These are phyloP conservation scores for Agapornis canus DNA, from an alignment of 2,797 vertebrate genomes.

Conservation along the genomic window DNA sequence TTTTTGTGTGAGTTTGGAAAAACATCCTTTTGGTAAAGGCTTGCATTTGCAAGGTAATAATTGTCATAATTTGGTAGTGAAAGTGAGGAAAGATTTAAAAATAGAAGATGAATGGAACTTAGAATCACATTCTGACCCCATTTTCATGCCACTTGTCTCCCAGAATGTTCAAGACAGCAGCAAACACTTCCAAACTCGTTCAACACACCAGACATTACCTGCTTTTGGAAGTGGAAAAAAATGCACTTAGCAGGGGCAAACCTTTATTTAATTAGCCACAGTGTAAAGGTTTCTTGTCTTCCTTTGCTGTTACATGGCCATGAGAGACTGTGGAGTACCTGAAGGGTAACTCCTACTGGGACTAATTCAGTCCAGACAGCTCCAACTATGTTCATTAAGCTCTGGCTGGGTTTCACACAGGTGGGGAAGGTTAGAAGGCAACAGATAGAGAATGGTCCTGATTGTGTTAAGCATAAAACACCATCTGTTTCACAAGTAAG, in stretches of 20 bases:
- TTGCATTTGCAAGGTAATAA: not conserved
- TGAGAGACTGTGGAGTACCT: constrained; percentile 82
- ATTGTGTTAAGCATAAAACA: constrained; percentile 92
- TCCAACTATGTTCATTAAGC: constrained; percentile 95
- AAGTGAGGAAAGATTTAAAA: not conserved
- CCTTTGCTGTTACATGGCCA: constrained; percentile 67
- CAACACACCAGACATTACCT: not conserved
- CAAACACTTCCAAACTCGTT: constrained; percentile 24
- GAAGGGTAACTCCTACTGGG: constrained; percentile 90
- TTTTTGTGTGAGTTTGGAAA: not conserved
- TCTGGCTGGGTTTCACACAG: constrained; percentile 89
- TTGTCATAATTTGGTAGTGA: not conserved
- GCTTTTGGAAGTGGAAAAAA: constrained; percentile 74
- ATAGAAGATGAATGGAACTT: not conserved
- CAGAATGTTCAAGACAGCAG: not conserved
- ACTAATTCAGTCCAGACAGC: constrained; percentile 95
- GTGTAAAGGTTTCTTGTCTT: constrained; percentile 80
- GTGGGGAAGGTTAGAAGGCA: constrained; percentile 88
- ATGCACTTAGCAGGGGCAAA: constrained; percentile 79
- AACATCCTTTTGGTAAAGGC: not conserved
- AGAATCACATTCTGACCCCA: not conserved
- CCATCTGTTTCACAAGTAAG: constrained; percentile 87
- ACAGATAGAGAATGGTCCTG: constrained; percentile 88
- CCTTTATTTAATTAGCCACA: constrained; percentile 90
- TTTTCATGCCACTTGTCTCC: not conserved